Percentiles rank a stretch among this genome's conserved stretches.
phyloP scores from a whole-genome alignment of 1,140 invertebrate genomes.

The Spodoptera litura region DNA sequence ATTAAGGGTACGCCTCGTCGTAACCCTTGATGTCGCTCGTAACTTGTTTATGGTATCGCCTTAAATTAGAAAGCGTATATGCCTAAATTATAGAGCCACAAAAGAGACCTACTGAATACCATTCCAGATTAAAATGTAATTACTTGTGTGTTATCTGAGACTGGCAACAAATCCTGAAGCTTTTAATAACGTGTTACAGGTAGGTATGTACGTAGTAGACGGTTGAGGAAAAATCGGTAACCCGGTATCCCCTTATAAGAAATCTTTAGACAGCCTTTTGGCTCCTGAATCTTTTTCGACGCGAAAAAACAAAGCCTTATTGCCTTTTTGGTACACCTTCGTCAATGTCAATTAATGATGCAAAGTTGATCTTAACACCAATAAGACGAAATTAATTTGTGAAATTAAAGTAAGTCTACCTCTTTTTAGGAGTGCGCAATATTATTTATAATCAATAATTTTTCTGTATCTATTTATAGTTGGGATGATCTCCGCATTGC shows the following conservation, averaged over 20 bases:
- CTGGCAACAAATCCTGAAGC: slow-evolving; percentile 49
- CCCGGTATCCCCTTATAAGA: slow-evolving; percentile 37
- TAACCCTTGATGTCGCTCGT: slow-evolving; percentile 78
- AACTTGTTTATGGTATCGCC: slow-evolving; percentile 78
- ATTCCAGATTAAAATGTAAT: slow-evolving; percentile 54
- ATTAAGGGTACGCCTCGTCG: slow-evolving; percentile 73
- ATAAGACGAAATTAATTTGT: slow-evolving; percentile 28
- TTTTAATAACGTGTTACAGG: slow-evolving; percentile 44
- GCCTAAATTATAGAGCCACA: slow-evolving; percentile 60
- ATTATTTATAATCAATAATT: too few relatives aligned
- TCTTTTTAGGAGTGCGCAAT: not conserved
- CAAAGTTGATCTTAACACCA: slow-evolving; percentile 36
- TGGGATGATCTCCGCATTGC: too few relatives aligned
- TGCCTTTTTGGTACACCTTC: slow-evolving; percentile 61
- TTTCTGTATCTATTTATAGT: too few relatives aligned
- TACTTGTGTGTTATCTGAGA: slow-evolving; percentile 49
- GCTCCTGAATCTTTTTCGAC: slow-evolving; percentile 42
- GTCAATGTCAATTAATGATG: slow-evolving; percentile 73
- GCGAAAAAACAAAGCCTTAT: slow-evolving; percentile 56
- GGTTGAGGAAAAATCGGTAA: slow-evolving; percentile 34
- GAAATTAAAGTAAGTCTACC: not conserved
- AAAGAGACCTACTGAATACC: slow-evolving; percentile 52
- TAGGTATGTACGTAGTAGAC: slow-evolving; percentile 14
- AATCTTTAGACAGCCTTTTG: slow-evolving; percentile 39
- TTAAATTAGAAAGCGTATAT: slow-evolving; percentile 73